phyloP scores from a whole-genome alignment of 2,888 invertebrate species.

The Caenorhabditis sp. region DNA sequence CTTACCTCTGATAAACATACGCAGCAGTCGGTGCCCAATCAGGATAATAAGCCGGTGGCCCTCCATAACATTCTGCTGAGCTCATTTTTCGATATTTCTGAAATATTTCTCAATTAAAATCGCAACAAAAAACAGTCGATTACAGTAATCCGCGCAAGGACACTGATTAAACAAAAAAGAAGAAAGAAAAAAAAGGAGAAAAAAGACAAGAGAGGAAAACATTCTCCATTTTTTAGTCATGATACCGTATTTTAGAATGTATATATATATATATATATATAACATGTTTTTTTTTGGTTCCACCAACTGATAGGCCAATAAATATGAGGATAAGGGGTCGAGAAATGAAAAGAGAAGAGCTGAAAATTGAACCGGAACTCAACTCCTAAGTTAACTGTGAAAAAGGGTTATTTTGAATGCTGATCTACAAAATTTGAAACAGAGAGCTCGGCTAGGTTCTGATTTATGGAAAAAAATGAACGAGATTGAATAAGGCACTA shows the following conservation, averaged over 20 bases:
- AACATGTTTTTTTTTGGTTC: slow-evolving; percentile 1
- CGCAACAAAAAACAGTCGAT: background rate
- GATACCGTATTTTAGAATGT: background rate
- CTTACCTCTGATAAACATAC: slow-evolving; percentile 8
- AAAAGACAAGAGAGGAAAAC: slow-evolving; percentile 6
- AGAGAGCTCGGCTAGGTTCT: too few species aligned
- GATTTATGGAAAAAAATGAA: too few species aligned
- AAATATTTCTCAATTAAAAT: background rate
- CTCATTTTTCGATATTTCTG: slow-evolving; percentile 26
- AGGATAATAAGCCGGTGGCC: slow-evolving; percentile 37
- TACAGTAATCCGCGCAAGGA: slow-evolving; percentile 2
- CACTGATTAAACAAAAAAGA: slow-evolving; percentile 9
- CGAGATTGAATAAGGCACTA: too few species aligned
- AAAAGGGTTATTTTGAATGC: too few species aligned
- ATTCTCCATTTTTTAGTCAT: background rate
- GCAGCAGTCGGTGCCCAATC: slow-evolving; percentile 38
- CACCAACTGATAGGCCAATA: too few species aligned
- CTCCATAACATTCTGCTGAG: slow-evolving; percentile 49
- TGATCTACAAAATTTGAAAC: too few species aligned
- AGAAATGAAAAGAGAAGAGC: too few species aligned
- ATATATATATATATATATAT: background rate
- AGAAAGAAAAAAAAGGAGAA: background rate
- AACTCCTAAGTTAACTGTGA: too few species aligned
- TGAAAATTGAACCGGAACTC: too few species aligned
- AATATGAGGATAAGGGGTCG: too few species aligned